Conservation (phyloP, 2,888 invertebrate genomes). For the Timandra comae region DNA sequence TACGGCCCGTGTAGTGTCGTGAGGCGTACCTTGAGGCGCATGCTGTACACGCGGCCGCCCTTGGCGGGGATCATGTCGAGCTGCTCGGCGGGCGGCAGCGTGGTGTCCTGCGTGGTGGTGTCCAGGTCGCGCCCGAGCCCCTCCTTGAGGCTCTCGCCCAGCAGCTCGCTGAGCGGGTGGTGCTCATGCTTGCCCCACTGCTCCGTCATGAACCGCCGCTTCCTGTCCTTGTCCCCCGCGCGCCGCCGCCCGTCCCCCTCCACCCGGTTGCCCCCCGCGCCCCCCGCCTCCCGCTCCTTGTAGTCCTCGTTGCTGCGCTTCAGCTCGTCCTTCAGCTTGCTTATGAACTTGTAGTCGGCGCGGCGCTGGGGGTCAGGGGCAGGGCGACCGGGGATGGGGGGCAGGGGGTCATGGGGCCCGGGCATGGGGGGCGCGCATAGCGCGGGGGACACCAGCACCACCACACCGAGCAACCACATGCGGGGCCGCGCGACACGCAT, state of each 20-base stretch:
- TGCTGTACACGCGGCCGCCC: constrained; percentile 30
- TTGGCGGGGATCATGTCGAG: constrained; percentile 51
- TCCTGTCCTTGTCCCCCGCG: not conserved
- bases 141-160: constrained; percentile 2
- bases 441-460: no score
- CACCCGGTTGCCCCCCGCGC: not conserved
- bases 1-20: no score
- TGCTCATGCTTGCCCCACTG: no score
- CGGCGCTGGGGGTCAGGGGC: no score
- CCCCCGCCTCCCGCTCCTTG: not conserved
- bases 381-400: no score
- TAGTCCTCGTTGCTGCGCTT: constrained; percentile 48
- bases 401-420: no score
- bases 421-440: no score
- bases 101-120: not conserved
- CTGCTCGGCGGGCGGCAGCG: constrained; percentile 21
- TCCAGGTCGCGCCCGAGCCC: not conserved
- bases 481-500: no score
- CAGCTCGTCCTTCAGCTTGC: constrained; percentile 32
- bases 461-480: no score
- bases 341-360: constrained; percentile 28
- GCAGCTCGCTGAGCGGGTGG: not conserved
- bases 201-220: not conserved
- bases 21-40: constrained; percentile 36
- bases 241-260: constrained; percentile 1